phyloP scores from a whole-genome alignment of 2,113 vertebrate species.

The Festucalex cinctus region DNA sequence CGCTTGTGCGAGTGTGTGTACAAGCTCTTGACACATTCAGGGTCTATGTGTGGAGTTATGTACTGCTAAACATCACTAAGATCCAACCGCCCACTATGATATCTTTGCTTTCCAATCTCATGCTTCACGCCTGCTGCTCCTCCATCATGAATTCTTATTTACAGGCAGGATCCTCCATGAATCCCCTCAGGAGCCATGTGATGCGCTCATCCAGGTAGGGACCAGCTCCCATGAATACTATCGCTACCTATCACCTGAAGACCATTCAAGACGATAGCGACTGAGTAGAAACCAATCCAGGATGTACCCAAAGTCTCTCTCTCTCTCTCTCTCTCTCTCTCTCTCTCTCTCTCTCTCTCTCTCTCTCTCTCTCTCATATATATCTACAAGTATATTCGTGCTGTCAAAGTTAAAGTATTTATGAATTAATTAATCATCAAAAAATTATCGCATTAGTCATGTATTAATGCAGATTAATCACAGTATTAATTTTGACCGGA shows the following conservation, averaged over 20 bases:
- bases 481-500: too few relatives aligned
- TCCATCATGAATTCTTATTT: slow-evolving; percentile 74
- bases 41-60: slow-evolving; percentile 68
- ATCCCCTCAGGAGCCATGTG: slow-evolving; percentile 61
- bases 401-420: too few relatives aligned
- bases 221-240: slow-evolving; percentile 59
- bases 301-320: neutral
- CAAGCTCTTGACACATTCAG: slow-evolving; percentile 62
- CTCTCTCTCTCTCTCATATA: too few relatives aligned
- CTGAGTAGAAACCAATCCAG: neutral
- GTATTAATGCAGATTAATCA: too few relatives aligned
- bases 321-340: too few relatives aligned
- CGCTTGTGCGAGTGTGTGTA: slow-evolving; percentile 44
- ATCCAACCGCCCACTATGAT: slow-evolving; percentile 66
- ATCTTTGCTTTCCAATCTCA: slow-evolving; percentile 78
- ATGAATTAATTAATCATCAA: too few relatives aligned
- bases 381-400: too few relatives aligned
- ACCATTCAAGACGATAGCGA: slow-evolving; percentile 39
- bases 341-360: too few relatives aligned
- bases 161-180: slow-evolving; percentile 62
- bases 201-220: slow-evolving; percentile 60
- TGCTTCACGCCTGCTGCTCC: slow-evolving; percentile 73
- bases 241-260: slow-evolving; percentile 37
- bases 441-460: too few relatives aligned
- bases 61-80: slow-evolving; percentile 70